These are phyloP conservation scores for Capreolus pygargus DNA, from an alignment of 2,113 vertebrate species.

Conservation along the genomic window DNA sequence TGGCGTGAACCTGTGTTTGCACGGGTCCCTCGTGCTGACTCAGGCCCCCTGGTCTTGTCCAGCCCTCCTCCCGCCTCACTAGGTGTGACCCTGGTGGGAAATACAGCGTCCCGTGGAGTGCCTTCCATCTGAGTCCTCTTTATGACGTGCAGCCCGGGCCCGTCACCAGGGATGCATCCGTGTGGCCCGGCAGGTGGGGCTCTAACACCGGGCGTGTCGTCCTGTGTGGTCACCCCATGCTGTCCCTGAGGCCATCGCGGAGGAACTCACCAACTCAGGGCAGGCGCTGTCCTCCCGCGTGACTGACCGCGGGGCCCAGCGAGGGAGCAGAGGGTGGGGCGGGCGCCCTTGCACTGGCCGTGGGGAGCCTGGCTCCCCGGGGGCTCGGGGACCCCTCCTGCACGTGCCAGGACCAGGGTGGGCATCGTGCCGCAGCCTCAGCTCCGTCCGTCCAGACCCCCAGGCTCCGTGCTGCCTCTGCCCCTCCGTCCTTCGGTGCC, in stretches of 20 bases:
- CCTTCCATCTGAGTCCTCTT: background rate
- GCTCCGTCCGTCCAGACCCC: accelerated
- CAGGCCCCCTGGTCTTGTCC: accelerated
- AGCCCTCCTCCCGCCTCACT: background rate
- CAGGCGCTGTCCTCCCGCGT: accelerated
- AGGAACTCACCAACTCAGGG: accelerated
- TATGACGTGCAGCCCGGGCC: accelerated
- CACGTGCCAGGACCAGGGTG: accelerated
- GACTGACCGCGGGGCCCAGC: background rate
- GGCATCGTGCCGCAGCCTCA: accelerated
- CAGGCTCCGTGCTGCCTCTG: accelerated
- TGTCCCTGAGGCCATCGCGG: background rate
- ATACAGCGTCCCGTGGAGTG: too few species aligned
- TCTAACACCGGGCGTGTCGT: accelerated
- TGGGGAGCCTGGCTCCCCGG: accelerated
- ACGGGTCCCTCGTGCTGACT: background rate
- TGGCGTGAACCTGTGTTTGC: background rate
- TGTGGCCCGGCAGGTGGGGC: background rate
- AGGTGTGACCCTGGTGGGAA: background rate
- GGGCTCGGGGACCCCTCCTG: background rate
- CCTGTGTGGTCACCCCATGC: accelerated
- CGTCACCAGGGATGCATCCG: accelerated
- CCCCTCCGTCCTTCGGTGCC: background rate
- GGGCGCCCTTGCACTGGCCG: background rate
- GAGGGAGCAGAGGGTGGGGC: too few species aligned